phyloP scores from a whole-genome alignment of 2,888 invertebrate species.

The Eupithecia inturbata region DNA sequence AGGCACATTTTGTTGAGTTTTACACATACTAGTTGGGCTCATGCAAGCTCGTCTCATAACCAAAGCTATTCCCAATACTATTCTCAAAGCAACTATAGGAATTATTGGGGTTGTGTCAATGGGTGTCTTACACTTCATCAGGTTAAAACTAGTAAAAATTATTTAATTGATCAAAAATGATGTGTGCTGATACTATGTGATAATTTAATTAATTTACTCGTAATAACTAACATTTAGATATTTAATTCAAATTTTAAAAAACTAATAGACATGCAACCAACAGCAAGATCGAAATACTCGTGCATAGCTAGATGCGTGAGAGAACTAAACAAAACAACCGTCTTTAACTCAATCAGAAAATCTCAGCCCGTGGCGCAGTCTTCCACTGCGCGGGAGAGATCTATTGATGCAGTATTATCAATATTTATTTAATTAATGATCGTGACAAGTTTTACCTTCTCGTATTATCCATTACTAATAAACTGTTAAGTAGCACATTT shows the following conservation, averaged over 20 bases:
- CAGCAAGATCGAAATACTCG: constrained; percentile 80
- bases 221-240: constrained; percentile 77
- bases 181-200: constrained; percentile 82
- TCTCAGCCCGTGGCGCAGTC: constrained; percentile 61
- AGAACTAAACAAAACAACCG: constrained; percentile 74
- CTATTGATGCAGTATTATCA: constrained; percentile 63
- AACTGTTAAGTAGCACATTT: constrained; percentile 71
- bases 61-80: constrained; percentile 62
- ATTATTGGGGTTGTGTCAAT: constrained; percentile 50
- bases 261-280: constrained; percentile 79
- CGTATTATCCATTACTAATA: constrained; percentile 74
- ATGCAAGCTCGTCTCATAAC: constrained; percentile 63
- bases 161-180: constrained; percentile 75
- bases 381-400: constrained; percentile 55
- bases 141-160: constrained; percentile 61
- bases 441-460: constrained; percentile 76
- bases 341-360: constrained; percentile 65
- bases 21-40: constrained; percentile 60
- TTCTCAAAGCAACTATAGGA: constrained; percentile 62
- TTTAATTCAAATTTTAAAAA: constrained; percentile 64
- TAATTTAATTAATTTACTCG: constrained; percentile 66
- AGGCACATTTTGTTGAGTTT: constrained; percentile 65
- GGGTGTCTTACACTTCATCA: constrained; percentile 79
- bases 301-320: constrained; percentile 84
- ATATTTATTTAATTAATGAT: constrained; percentile 70